Evolutionary conservation across 2,113 vertebrate genomes (phyloP).

Genomic region (Cyanoderma ruficeps): DNA sequence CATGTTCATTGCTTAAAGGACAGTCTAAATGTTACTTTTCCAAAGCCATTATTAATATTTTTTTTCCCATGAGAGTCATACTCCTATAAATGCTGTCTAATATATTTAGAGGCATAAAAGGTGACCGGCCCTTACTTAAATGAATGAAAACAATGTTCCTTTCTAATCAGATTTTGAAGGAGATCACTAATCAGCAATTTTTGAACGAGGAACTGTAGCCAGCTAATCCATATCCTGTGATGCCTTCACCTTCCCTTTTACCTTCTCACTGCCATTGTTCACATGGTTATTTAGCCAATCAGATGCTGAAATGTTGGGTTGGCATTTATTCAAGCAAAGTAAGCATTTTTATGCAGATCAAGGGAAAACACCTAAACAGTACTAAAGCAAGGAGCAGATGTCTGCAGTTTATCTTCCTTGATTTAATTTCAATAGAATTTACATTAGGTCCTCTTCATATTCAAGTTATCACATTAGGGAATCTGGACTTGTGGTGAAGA

Average conservation of each 20-base stretch:
- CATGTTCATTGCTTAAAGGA: not conserved
- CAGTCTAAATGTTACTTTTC: not conserved
- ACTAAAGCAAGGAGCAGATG: constrained; percentile 58
- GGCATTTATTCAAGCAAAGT: constrained; percentile 33
- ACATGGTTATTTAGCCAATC: constrained; percentile 31
- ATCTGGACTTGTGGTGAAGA: not conserved
- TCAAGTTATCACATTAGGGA: constrained; percentile 61
- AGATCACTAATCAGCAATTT: constrained; percentile 43
- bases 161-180: constrained; percentile 44
- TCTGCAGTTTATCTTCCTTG: constrained; percentile 66
- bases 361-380: constrained; percentile 45
- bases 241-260: constrained; percentile 42
- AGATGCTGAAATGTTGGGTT: constrained; percentile 26
- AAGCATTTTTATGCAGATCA: constrained; percentile 51
- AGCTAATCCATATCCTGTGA: constrained; percentile 20
- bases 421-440: constrained; percentile 70
- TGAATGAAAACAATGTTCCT: constrained; percentile 31
- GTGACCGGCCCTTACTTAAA: not conserved
- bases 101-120: constrained; percentile 12
- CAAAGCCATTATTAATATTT: not conserved
- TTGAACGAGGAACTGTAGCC: constrained; percentile 22
- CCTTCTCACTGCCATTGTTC: constrained; percentile 27
- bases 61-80: not conserved
- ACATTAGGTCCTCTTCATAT: constrained; percentile 51
- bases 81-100: not conserved